Conservation (phyloP, 2,113 vertebrate genomes). For the Lamprotornis superbus region DNA sequence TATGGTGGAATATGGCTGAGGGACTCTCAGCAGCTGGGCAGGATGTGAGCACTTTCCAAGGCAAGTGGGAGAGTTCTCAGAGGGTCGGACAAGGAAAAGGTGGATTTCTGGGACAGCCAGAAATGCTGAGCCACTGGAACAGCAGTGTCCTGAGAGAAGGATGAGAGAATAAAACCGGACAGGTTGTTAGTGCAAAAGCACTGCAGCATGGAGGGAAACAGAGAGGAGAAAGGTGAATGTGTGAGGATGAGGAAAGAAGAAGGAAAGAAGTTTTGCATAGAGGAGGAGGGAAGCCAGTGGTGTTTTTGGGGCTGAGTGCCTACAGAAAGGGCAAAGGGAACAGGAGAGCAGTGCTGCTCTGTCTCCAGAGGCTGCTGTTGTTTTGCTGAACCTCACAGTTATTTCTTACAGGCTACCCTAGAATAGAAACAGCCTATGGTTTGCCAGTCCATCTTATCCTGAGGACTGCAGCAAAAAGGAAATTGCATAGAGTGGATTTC, state of each 20-base stretch:
- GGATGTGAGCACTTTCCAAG: neutral
- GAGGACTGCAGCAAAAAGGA: neutral
- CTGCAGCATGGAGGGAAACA: neutral
- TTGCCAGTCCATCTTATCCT: neutral
- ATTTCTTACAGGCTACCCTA: neutral
- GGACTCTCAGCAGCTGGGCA: slow-evolving; percentile 1
- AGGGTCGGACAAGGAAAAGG: neutral
- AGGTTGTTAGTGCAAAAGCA: neutral
- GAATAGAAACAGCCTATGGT: neutral
- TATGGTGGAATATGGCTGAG: slow-evolving; percentile 31
- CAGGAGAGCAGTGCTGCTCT: neutral
- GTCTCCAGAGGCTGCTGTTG: neutral
- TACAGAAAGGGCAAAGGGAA: neutral
- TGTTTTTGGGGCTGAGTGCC: neutral
- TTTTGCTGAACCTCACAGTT: neutral
- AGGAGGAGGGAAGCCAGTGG: neutral
- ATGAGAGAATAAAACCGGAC: neutral
- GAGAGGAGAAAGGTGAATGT: neutral
- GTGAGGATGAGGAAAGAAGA: neutral
- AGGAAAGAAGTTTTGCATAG: neutral
- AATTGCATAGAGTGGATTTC: slow-evolving; percentile 9
- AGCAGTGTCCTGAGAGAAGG: neutral
- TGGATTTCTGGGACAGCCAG: neutral
- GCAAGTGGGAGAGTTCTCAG: neutral
- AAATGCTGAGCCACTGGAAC: neutral